phyloP scores from a whole-genome alignment of 1,140 invertebrate species.

The Monomorium pharaonis region DNA sequence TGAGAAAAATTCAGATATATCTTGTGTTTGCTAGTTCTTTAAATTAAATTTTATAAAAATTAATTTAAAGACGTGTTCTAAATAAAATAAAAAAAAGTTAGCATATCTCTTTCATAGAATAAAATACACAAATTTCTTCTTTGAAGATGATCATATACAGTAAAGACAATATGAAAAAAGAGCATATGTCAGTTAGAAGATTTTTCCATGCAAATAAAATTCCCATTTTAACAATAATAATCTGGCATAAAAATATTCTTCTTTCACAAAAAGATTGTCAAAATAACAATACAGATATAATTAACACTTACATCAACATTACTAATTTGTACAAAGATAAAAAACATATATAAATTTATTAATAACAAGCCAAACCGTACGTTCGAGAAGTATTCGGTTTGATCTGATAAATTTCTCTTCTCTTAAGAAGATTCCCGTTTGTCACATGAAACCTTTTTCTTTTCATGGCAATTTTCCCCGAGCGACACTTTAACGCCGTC shows the following conservation, averaged over 20 bases:
- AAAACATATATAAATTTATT: too few species aligned
- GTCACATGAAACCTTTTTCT: not conserved
- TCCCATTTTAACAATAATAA: not conserved
- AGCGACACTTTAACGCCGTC: not conserved
- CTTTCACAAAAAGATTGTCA: not conserved
- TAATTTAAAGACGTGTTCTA: not conserved
- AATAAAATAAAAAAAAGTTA: not conserved
- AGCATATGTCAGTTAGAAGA: not conserved
- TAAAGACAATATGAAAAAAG: not conserved
- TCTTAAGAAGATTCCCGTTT: not conserved
- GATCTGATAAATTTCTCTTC: not conserved
- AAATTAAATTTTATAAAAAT: not conserved
- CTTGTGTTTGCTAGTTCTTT: not conserved
- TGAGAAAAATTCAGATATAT: not conserved
- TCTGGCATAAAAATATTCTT: not conserved
- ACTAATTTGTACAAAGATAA: too few species aligned
- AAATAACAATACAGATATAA: not conserved
- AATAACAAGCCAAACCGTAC: not conserved
- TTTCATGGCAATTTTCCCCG: not conserved
- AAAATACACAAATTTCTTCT: not conserved
- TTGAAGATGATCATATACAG: not conserved
- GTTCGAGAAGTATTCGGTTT: not conserved
- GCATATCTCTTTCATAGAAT: not conserved
- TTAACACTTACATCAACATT: not conserved
- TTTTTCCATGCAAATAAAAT: not conserved